Evolutionary conservation across 37 sponge, comb jelly and placozoan species (phyloP).

Genomic region (Agelas oroides): DNA sequence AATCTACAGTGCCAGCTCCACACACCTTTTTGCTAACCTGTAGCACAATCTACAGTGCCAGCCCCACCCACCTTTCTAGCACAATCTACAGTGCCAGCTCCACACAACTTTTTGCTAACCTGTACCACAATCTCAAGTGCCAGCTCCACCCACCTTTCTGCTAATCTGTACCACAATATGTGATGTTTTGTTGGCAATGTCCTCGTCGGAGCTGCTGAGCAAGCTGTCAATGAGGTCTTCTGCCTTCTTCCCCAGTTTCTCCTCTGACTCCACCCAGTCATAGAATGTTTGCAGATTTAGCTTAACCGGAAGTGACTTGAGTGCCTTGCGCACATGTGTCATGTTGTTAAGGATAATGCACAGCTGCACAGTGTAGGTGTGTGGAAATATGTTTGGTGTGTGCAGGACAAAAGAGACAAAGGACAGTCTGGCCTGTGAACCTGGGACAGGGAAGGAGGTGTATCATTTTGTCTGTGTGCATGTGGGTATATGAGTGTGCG

Average conservation of each 20-base stretch:
- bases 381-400: conserved; percentile 7
- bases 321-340: conserved; percentile 19
- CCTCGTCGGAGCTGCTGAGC: conserved; percentile 38
- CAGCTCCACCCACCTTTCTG: no score
- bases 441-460: neutral
- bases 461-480: no score
- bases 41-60: no score
- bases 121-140: no score
- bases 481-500: no score
- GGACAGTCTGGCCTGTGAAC: neutral
- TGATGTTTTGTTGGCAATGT: conserved; percentile 36
- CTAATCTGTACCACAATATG: conserved; percentile 6
- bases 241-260: conserved; percentile 1
- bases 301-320: conserved; percentile 18
- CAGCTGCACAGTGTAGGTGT: conserved; percentile 9
- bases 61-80: no score
- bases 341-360: conserved; percentile 62
- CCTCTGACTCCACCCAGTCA: conserved; percentile 35
- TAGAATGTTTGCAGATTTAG: conserved; percentile 28
- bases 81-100: no score
- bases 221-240: conserved; percentile 20
- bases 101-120: no score
- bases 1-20: no score
- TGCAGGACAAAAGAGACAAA: neutral
- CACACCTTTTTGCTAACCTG: no score